Conservation (phyloP, 92 coral and sea anemone genomes). For the Metridium senile region DNA sequence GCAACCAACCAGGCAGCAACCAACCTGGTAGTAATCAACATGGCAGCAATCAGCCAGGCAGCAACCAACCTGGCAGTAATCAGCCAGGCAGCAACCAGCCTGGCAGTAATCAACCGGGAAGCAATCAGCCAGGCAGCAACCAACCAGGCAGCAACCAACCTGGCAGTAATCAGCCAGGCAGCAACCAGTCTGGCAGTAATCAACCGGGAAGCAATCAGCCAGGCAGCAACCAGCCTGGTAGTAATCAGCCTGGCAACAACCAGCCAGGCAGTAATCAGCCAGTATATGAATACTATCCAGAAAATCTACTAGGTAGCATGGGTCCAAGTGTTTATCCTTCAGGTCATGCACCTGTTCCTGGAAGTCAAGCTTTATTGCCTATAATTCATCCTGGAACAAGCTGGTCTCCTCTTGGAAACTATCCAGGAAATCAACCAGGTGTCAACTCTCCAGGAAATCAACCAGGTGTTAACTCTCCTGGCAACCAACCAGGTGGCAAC, state of each 20-base stretch:
- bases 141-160: constrained; percentile 10
- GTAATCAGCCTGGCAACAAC: neutral
- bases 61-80: constrained; percentile 27
- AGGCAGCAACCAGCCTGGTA: neutral
- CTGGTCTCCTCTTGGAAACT: constrained; percentile 9
- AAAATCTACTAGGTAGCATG: constrained; percentile 17
- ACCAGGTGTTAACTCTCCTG: no score
- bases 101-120: constrained; percentile 1
- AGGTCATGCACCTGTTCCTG: constrained; percentile 21
- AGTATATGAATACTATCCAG: neutral
- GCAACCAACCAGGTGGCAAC: no score
- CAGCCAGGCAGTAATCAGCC: neutral
- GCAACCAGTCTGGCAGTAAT: neutral
- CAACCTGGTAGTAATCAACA: constrained; percentile 27
- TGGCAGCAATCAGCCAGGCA: constrained; percentile 27
- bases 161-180: constrained; percentile 20
- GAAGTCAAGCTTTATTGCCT: constrained; percentile 11
- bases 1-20: constrained; percentile 1
- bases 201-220: neutral
- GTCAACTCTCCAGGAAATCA: no score
- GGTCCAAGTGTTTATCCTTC: constrained; percentile 14
- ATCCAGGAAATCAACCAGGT: no score
- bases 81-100: constrained; percentile 27
- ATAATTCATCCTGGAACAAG: constrained; percentile 9
- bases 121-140: constrained; percentile 2